phyloP scores from a whole-genome alignment of 1,140 invertebrate species.

The Meteorus sp. region DNA sequence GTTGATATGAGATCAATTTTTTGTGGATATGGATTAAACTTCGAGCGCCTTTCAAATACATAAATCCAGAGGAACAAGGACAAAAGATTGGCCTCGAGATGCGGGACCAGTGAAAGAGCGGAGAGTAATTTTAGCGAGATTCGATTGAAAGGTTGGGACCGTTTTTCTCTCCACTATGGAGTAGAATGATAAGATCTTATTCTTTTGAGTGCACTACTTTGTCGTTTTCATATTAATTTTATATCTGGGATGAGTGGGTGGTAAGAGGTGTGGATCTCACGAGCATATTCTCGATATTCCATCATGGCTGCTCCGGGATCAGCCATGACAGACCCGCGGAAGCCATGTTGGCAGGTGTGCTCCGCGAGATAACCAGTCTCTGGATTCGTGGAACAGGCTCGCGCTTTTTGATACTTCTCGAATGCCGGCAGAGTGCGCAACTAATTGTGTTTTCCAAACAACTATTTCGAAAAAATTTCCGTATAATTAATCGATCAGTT shows the following conservation, averaged over 20 bases:
- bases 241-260: neutral
- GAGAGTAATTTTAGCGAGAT: too few species aligned
- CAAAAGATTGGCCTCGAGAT: slow-evolving; percentile 14
- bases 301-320: slow-evolving; percentile 55
- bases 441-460: neutral
- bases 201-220: neutral
- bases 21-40: neutral
- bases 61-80: neutral
- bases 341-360: slow-evolving; percentile 62
- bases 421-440: slow-evolving; percentile 29
- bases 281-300: slow-evolving; percentile 44
- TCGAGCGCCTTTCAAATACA: neutral
- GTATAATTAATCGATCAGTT: too few species aligned
- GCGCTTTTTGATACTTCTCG: slow-evolving; percentile 9
- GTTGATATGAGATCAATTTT: neutral
- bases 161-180: neutral
- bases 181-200: neutral
- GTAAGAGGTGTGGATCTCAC: slow-evolving; percentile 33
- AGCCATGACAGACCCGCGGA: slow-evolving; percentile 58
- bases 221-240: neutral
- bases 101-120: slow-evolving; percentile 9
- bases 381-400: slow-evolving; percentile 31
- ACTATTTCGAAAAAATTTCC: neutral
- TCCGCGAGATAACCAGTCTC: slow-evolving; percentile 33
- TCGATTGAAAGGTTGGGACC: neutral